These are phyloP conservation scores for Phalacrocorax carbo DNA, from an alignment of 2,113 vertebrate species.

Conservation along the genomic window DNA sequence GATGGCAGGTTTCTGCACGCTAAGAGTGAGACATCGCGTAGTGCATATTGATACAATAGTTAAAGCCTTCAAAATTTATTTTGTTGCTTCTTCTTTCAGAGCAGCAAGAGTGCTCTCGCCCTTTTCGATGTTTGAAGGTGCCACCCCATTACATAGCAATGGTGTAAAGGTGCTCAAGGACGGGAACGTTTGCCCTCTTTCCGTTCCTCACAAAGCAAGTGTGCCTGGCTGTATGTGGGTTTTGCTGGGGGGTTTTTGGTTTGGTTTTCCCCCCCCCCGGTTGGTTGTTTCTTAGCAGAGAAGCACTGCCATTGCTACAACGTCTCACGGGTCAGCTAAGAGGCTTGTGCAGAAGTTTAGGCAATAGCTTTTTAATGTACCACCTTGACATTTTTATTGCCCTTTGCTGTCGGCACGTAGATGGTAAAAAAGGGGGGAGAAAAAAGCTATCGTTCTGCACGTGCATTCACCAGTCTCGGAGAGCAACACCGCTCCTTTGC, in stretches of 20 bases:
- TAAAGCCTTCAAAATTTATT: not conserved
- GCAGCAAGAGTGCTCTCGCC: not conserved
- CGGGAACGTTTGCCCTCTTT: not conserved
- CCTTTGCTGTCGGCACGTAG: not conserved
- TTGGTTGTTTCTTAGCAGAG: not conserved
- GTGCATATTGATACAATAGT: fast-evolving
- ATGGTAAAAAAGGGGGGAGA: fast-evolving
- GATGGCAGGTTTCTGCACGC: not conserved
- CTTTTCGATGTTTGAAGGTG: too few relatives aligned
- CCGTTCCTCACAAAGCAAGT: not conserved
- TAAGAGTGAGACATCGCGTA: not conserved
- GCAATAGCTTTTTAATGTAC: not conserved
- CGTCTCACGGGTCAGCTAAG: not conserved
- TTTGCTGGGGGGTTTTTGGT: not conserved
- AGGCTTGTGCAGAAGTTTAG: not conserved
- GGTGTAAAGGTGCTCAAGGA: not conserved
- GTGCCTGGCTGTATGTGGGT: not conserved
- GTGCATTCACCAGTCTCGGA: not conserved
- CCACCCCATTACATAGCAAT: not conserved
- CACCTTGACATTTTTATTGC: too few relatives aligned
- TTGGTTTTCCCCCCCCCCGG: too few relatives aligned
- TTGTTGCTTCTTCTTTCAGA: not conserved
- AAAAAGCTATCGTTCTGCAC: not conserved
- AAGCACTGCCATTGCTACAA: not conserved
- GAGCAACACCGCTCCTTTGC: fast-evolving